phyloP scores from a whole-genome alignment of 2,797 vertebrate species.

The Acrossocheilus fasciatus region DNA sequence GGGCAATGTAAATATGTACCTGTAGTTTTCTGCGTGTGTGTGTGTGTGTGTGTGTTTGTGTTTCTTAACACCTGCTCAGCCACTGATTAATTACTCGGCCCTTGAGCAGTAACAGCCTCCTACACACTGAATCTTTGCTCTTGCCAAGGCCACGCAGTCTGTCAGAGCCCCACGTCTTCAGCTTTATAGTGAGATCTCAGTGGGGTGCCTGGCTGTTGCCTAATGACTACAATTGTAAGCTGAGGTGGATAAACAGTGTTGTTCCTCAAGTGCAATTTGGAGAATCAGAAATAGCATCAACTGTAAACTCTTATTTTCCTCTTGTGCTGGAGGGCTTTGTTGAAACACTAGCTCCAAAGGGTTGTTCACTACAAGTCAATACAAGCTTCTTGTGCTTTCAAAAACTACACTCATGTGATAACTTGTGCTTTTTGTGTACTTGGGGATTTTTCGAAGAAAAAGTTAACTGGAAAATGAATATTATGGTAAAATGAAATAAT shows the following conservation, averaged over 20 bases:
- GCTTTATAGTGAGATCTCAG: slow-evolving; percentile 31
- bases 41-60: background rate
- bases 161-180: slow-evolving; percentile 22
- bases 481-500: background rate
- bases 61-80: slow-evolving; percentile 27
- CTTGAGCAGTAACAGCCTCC: slow-evolving; percentile 34
- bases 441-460: background rate
- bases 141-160: slow-evolving; percentile 14
- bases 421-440: background rate
- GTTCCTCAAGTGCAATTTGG: background rate
- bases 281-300: background rate
- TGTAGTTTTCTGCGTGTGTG: background rate
- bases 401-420: background rate
- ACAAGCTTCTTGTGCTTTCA: background rate
- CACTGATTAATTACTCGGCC: slow-evolving; percentile 35
- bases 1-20: background rate
- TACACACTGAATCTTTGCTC: slow-evolving; percentile 13
- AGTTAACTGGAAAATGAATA: background rate
- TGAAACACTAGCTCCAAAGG: background rate
- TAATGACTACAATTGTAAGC: slow-evolving; percentile 29
- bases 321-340: background rate
- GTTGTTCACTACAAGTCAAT: background rate
- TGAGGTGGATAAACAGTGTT: slow-evolving; percentile 11
- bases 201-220: slow-evolving; percentile 26
- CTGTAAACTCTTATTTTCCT: background rate